Evolutionary conservation across 2,113 vertebrate genomes (phyloP).

Genomic region (Gila orcuttii): DNA sequence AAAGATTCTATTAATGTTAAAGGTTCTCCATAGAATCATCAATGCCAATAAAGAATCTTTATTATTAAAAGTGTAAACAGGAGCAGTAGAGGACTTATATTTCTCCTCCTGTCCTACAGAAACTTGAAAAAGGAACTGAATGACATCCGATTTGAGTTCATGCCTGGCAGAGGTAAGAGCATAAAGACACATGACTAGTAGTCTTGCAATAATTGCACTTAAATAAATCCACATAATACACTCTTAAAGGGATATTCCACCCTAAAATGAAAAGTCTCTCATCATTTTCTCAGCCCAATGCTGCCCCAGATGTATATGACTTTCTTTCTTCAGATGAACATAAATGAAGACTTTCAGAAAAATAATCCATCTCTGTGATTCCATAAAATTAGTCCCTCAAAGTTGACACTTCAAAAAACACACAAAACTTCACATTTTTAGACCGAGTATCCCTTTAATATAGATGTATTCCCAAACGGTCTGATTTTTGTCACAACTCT

Average conservation of each 20-base stretch:
- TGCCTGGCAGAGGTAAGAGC: conserved; percentile 92
- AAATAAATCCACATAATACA: neutral
- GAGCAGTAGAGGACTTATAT: conserved; percentile 1
- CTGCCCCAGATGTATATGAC: neutral
- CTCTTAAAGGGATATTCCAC: neutral
- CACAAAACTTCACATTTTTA: neutral
- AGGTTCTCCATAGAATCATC: too few relatives aligned
- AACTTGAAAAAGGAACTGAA: conserved; percentile 99
- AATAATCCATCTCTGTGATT: neutral
- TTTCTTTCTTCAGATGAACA: neutral
- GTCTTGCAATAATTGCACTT: neutral
- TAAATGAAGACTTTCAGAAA: neutral
- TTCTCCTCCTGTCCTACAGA: conserved; percentile 70
- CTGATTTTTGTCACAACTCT: neutral
- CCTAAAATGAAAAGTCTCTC: neutral
- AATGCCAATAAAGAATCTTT: too few relatives aligned
- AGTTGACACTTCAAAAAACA: neutral
- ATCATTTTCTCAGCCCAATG: neutral
- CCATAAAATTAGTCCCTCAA: neutral
- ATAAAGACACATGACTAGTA: neutral
- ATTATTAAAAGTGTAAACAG: neutral
- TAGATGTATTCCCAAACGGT: neutral
- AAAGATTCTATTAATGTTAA: too few relatives aligned
- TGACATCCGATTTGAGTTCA: conserved; percentile 98
- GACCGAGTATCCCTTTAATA: neutral